Evolutionary conservation across 2,888 invertebrate genomes (phyloP).

Genomic region (Ormyrus nitidulus): DNA sequence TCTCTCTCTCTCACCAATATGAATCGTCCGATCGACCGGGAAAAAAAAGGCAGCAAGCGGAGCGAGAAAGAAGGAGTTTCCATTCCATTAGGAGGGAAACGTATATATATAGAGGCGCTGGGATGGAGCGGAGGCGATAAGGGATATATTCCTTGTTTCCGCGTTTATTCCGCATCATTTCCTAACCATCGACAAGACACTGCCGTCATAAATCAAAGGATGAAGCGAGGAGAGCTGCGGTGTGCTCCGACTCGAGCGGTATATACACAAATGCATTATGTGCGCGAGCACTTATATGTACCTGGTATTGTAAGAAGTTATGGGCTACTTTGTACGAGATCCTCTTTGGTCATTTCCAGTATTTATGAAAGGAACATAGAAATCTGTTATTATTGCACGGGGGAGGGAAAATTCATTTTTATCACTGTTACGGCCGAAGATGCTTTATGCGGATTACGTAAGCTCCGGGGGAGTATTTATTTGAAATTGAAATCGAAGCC

Average conservation of each 20-base stretch:
- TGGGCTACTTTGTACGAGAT: constrained; percentile 4
- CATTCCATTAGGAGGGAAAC: not conserved
- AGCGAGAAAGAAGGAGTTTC: not conserved
- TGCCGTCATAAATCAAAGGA: constrained; percentile 31
- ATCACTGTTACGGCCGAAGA: not conserved
- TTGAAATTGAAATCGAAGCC: too few species aligned
- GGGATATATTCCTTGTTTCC: constrained; percentile 33
- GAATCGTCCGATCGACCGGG: constrained; percentile 9
- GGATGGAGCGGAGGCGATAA: not conserved
- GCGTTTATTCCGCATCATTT: constrained; percentile 32
- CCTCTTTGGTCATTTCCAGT: not conserved
- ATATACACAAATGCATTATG: not conserved
- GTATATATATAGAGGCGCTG: too few species aligned
- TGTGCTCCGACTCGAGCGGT: not conserved
- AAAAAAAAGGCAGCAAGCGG: not conserved
- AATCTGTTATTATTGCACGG: not conserved
- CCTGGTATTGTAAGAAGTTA: constrained; percentile 12
- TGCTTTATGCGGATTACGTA: not conserved
- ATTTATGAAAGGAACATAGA: constrained; percentile 6
- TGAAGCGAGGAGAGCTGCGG: not conserved
- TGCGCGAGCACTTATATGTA: not conserved
- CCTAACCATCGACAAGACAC: constrained; percentile 6
- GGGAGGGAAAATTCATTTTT: not conserved
- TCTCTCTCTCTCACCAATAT: not conserved
- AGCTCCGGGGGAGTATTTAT: too few species aligned